Evolutionary conservation across 2,113 vertebrate genomes (phyloP).

Genomic region (Syngnathus scovelli): DNA sequence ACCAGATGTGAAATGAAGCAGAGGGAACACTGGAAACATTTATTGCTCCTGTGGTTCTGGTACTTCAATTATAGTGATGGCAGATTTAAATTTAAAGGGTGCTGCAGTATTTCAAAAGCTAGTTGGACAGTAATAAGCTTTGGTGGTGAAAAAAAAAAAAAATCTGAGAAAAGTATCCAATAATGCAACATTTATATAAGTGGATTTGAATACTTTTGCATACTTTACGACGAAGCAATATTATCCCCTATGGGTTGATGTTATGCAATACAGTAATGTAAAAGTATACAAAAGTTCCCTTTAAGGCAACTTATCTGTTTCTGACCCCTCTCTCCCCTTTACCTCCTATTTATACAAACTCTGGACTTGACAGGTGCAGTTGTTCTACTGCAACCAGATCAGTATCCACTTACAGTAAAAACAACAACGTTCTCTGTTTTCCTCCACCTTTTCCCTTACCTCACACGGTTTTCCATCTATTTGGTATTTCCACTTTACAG

Average conservation of each 20-base stretch:
- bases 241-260: too few species aligned
- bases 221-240: too few species aligned
- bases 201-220: too few species aligned
- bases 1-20: conserved; percentile 7
- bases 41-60: neutral
- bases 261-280: too few species aligned
- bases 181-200: neutral
- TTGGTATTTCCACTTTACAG: conserved; percentile 22
- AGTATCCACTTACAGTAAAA: conserved; percentile 36
- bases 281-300: too few species aligned
- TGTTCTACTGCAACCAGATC: conserved; percentile 20
- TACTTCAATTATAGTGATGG: neutral
- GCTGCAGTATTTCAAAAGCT: neutral
- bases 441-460: neutral
- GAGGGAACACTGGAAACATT: neutral
- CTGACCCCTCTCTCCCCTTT: neutral
- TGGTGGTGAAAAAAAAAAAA: neutral
- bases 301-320: neutral
- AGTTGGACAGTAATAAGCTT: neutral
- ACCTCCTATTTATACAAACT: neutral
- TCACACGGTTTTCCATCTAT: conserved; percentile 11
- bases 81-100: too few species aligned
- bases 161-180: neutral
- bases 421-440: conserved; percentile 49
- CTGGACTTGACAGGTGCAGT: conserved; percentile 25